phyloP scores from a whole-genome alignment of 2,888 invertebrate genomes.

The Ctena decussata region DNA sequence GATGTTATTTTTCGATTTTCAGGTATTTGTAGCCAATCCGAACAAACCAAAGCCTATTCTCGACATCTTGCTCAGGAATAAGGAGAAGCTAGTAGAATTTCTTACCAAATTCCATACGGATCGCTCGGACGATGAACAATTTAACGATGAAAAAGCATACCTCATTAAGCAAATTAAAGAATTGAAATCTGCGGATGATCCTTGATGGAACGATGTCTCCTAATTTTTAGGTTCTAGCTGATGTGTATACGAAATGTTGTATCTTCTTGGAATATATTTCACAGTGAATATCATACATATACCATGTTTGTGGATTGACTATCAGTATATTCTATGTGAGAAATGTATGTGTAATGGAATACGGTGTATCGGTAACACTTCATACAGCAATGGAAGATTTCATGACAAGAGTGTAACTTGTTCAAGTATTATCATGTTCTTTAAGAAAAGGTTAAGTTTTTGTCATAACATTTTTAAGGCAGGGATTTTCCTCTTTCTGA shows the following conservation, averaged over 20 bases:
- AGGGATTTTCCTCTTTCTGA: no score
- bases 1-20: no score
- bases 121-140: constrained; percentile 99
- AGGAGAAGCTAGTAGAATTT: constrained; percentile 99
- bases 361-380: no score
- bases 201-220: constrained; percentile 56
- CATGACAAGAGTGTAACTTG: no score
- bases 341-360: no score
- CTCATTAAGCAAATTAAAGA: constrained; percentile 99
- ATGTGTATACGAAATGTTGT: background rate
- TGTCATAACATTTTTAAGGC: no score
- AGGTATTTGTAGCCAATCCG: constrained; percentile 99
- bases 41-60: constrained; percentile 99
- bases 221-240: constrained; percentile 8
- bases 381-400: no score
- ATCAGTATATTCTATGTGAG: no score
- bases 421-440: no score
- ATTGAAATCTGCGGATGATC: constrained; percentile 90
- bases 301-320: no score
- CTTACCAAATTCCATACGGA: constrained; percentile 99
- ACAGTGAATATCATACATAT: background rate
- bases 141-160: constrained; percentile 99
- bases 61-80: constrained; percentile 99
- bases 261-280: constrained; percentile 1
- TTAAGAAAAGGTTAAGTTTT: no score